phyloP scores from a whole-genome alignment of 2,113 vertebrate genomes.

The Etia nguti region DNA sequence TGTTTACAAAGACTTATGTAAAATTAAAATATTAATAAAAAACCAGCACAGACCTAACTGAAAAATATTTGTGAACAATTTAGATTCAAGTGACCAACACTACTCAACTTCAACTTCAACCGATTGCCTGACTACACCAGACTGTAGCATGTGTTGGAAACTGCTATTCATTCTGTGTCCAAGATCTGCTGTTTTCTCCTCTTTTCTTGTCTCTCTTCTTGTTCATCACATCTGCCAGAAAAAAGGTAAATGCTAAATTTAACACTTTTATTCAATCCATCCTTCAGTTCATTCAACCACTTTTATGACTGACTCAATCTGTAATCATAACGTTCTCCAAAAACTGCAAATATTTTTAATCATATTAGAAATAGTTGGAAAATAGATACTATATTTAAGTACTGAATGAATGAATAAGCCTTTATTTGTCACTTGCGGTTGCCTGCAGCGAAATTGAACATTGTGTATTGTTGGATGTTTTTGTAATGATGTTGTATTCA shows the following conservation, averaged over 20 bases:
- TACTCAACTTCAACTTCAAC: neutral
- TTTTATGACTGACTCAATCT: neutral
- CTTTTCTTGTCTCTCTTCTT: slow-evolving; percentile 3
- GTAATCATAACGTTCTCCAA: neutral
- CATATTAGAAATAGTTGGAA: neutral
- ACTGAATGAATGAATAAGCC: neutral
- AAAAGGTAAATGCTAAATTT: slow-evolving; percentile 1
- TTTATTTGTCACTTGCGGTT: neutral
- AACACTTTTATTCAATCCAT: neutral
- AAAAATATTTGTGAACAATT: neutral
- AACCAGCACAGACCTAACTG: neutral
- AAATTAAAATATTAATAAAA: neutral
- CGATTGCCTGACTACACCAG: neutral
- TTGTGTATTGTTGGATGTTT: neutral
- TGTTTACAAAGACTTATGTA: neutral
- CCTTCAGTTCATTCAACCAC: neutral
- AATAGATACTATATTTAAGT: neutral
- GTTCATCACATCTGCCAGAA: neutral
- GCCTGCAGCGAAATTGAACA: neutral
- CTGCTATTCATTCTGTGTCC: slow-evolving; percentile 1
- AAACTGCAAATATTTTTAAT: neutral
- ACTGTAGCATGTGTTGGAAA: neutral
- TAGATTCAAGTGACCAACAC: neutral
- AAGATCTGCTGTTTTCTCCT: neutral
- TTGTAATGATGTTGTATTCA: neutral